phyloP scores from a whole-genome alignment of 2,113 vertebrate species.

The Cacatua alba region DNA sequence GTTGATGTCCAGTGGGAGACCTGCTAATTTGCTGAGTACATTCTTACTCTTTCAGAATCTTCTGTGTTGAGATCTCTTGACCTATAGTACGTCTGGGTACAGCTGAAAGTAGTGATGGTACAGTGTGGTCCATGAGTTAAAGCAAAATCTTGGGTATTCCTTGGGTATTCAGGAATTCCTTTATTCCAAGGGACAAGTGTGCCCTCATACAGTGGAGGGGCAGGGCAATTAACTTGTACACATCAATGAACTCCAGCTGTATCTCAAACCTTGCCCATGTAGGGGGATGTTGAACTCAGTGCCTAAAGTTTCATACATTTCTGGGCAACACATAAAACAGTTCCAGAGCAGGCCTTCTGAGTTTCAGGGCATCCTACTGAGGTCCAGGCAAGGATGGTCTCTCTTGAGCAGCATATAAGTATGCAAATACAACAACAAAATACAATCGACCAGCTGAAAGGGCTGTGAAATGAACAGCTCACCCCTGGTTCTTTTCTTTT shows the following conservation, averaged over 20 bases:
- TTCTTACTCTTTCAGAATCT: background rate
- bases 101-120: background rate
- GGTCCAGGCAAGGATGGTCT: background rate
- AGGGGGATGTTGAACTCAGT: fast-evolving
- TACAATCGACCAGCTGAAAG: background rate
- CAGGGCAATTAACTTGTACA: background rate
- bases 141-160: background rate
- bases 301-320: background rate
- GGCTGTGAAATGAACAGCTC: background rate
- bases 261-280: background rate
- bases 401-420: background rate
- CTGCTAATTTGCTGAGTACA: background rate
- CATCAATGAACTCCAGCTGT: background rate
- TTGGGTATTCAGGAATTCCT: background rate
- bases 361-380: background rate
- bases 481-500: background rate
- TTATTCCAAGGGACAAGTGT: background rate
- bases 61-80: background rate
- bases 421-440: background rate
- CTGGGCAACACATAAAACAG: background rate
- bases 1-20: background rate
- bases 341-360: background rate
- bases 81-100: background rate
- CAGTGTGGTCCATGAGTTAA: background rate
- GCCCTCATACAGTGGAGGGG: background rate